Base-by-base conservation (phyloP, 2,888 invertebrate genomes). In the Pseudeuparius sepicola region DNA sequence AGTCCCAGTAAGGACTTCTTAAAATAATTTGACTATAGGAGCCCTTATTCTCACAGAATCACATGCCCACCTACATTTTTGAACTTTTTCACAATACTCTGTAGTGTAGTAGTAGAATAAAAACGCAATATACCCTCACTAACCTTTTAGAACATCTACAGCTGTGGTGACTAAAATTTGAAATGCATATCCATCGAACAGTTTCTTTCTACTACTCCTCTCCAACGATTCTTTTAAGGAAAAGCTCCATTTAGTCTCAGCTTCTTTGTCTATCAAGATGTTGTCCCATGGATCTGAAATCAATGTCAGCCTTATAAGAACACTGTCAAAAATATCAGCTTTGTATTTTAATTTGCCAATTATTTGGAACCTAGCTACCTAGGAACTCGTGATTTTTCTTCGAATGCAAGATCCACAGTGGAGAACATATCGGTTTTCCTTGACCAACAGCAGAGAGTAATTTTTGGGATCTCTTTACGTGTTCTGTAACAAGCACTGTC, bases 401-500 rank as follows among this genome's bases (percentile, higher is more conserved):
- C 11, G 55, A 57, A 14, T 51, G 54, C 3, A 45, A 34, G 6
- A 63, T 43, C 62, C 62, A 63, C 11, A 47, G 37, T 15, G 57
- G 53, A 0, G 57, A 52, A 43, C 76, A 75, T 20, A 78, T 70
- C 1, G 76, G 75, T 51, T 66, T 64, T 26, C 71, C 73, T 24
- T 68, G 63, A 1, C 73, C 74, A 30, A 76, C 61, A 0, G 73
- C 74, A 14, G 70, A 64, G 11, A 77, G 54, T 43, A 75, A 51
- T 55, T 77, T 77, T 48, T 67, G 68, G 0, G 76, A 73, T 3
- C 76, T 61, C 52, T 65, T 68, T 4, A 74, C 61, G 26, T 62
- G 59, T 44, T 65, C 55, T 10, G 75, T 73, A 34, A 76, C 57
- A 24, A 77, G 54, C 14, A 76, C 66, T n/a, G 64, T 60, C 42